phyloP scores from a whole-genome alignment of 2,113 vertebrate species.

The Talpa occidentalis region DNA sequence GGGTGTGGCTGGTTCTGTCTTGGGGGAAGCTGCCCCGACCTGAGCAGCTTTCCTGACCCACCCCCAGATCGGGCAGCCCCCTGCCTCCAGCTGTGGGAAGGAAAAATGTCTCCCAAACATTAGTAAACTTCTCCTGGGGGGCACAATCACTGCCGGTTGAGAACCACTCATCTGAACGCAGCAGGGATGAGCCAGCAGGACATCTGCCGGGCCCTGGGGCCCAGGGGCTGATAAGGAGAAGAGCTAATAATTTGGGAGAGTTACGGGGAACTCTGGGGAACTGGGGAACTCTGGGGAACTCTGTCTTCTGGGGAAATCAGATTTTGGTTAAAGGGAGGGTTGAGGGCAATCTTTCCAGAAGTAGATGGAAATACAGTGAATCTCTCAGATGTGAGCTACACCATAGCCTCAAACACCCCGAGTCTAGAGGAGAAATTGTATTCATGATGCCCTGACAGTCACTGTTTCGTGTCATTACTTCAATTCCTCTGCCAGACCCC shows the following conservation, averaged over 20 bases:
- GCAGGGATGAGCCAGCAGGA: not conserved
- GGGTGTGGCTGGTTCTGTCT: not conserved
- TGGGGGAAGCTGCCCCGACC: not conserved
- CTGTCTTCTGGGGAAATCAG: no score
- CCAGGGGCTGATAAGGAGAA: not conserved
- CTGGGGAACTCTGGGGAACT: no score
- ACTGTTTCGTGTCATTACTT: not conserved
- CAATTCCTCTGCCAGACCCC: not conserved
- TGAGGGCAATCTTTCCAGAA: not conserved
- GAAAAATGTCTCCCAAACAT: not conserved
- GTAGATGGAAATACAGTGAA: not conserved
- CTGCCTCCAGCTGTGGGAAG: not conserved
- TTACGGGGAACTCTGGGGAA: no score
- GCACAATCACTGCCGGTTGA: not conserved
- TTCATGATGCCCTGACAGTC: not conserved
- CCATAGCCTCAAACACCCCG: not conserved
- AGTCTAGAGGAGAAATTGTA: not conserved
- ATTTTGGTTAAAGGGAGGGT: not conserved
- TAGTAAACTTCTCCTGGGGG: not conserved
- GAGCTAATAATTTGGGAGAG: not conserved
- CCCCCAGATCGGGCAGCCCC: not conserved
- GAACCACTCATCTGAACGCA: no score
- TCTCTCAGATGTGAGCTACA: not conserved
- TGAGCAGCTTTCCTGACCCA: not conserved
- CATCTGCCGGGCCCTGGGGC: not conserved